Evolutionary conservation across 2,888 invertebrate genomes (phyloP).

Genomic region (Diarsia brunnea): DNA sequence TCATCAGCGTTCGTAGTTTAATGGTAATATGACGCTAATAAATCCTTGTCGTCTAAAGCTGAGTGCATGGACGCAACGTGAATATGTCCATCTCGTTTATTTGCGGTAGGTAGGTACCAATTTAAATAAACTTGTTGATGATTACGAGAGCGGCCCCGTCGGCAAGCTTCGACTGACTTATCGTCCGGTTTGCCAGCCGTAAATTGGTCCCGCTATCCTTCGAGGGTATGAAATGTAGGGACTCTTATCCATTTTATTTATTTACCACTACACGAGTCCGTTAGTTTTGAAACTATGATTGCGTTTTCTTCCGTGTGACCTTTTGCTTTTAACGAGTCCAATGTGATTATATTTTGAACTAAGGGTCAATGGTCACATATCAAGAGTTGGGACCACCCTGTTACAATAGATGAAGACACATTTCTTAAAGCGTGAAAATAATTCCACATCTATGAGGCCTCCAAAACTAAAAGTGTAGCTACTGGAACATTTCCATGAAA

Average conservation of each 20-base stretch:
- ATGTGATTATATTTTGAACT: background rate
- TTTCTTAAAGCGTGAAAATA: background rate
- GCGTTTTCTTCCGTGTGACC: conserved; percentile 25
- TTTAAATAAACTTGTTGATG: conserved; percentile 80
- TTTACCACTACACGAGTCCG: conserved; percentile 49
- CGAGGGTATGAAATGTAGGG: conserved; percentile 66
- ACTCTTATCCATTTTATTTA: conserved; percentile 65
- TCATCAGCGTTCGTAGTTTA: conserved; percentile 52
- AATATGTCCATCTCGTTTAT: conserved; percentile 73
- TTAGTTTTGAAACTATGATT: conserved; percentile 45
- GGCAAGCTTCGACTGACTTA: conserved; percentile 68
- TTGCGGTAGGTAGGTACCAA: conserved; percentile 77
- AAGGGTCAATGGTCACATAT: background rate
- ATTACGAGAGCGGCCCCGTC: conserved; percentile 71
- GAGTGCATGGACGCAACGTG: conserved; percentile 62
- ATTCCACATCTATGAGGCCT: background rate
- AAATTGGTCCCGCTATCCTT: conserved; percentile 73
- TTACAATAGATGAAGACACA: background rate
- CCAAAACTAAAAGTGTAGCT: background rate
- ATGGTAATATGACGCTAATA: conserved; percentile 62
- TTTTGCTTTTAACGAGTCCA: conserved; percentile 17
- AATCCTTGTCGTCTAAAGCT: conserved; percentile 66
- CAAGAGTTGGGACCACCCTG: background rate
- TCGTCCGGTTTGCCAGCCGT: conserved; percentile 72
- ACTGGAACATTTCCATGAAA: conserved; percentile 26